These are phyloP conservation scores for Phymorhynchus buccinoides DNA, from an alignment of 1,140 invertebrate species.

Conservation along the genomic window DNA sequence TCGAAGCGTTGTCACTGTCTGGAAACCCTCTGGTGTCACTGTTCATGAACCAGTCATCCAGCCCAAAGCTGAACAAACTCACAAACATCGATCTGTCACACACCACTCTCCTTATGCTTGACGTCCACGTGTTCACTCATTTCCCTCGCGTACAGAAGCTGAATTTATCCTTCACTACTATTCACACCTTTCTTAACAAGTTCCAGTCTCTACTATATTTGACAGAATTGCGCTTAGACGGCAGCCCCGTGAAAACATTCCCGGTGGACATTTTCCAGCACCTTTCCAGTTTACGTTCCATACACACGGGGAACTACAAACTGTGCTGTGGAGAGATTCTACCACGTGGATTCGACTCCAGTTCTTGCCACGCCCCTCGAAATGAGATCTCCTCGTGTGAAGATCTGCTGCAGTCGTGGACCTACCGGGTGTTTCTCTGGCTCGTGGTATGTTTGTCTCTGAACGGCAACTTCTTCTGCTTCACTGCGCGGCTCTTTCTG, in stretches of 20 bases:
- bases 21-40: not conserved
- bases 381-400: constrained; percentile 20
- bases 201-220: too few relatives aligned
- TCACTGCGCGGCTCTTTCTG: constrained; percentile 27
- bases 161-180: not conserved
- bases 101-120: not conserved
- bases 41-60: not conserved
- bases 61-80: not conserved
- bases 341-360: not conserved
- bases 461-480: constrained; percentile 44
- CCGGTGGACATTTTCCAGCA: not conserved
- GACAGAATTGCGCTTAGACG: not conserved
- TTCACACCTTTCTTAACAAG: not conserved
- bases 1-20: not conserved
- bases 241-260: not conserved
- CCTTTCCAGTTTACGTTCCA: not conserved
- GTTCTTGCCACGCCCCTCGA: not conserved
- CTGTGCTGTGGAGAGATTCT: not conserved
- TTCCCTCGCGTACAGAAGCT: not conserved
- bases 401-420: constrained; percentile 41
- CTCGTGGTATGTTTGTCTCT: constrained; percentile 46
- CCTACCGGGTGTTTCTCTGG: constrained; percentile 48
- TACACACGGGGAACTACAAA: not conserved
- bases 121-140: not conserved
- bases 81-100: not conserved